Conservation (phyloP, 2,888 invertebrate genomes). For the Auanema freiburgensis region DNA sequence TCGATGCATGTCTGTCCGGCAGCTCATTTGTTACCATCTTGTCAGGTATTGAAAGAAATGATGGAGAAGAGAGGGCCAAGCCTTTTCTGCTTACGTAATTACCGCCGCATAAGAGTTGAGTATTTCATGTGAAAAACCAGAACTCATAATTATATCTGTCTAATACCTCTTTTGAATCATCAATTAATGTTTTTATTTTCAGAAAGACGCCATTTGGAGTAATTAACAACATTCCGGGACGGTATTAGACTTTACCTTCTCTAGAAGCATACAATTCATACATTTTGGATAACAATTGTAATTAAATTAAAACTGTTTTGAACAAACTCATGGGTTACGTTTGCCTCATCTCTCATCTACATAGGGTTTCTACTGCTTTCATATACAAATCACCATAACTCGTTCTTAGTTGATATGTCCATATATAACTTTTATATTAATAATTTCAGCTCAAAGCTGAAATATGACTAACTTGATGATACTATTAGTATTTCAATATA, state of each 20-base stretch:
- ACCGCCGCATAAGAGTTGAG: background rate
- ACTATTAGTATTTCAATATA: too few species aligned
- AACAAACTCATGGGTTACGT: slow-evolving; percentile 1
- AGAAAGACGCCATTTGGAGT: slow-evolving; percentile 2
- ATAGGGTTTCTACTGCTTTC: background rate
- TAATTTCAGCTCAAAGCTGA: too few species aligned
- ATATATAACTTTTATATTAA: too few species aligned
- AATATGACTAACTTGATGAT: too few species aligned
- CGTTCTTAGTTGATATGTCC: too few species aligned
- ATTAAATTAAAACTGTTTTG: background rate
- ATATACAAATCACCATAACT: too few species aligned
- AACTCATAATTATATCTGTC: background rate
- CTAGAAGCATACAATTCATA: background rate
- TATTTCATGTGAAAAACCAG: background rate
- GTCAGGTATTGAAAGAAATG: too few species aligned
- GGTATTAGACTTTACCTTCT: background rate
- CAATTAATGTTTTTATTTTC: background rate
- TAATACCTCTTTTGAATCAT: background rate
- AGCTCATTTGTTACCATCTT: too few species aligned
- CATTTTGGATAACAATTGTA: background rate
- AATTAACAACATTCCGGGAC: background rate
- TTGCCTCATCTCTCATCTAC: background rate
- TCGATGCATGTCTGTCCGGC: too few species aligned
- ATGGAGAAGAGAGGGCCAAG: too few species aligned
- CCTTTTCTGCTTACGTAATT: too few species aligned